Evolutionary conservation across 2,113 vertebrate genomes (phyloP), one percentile per base, ranked within the genome.

Genomic region (Lanius collurio): DNA sequence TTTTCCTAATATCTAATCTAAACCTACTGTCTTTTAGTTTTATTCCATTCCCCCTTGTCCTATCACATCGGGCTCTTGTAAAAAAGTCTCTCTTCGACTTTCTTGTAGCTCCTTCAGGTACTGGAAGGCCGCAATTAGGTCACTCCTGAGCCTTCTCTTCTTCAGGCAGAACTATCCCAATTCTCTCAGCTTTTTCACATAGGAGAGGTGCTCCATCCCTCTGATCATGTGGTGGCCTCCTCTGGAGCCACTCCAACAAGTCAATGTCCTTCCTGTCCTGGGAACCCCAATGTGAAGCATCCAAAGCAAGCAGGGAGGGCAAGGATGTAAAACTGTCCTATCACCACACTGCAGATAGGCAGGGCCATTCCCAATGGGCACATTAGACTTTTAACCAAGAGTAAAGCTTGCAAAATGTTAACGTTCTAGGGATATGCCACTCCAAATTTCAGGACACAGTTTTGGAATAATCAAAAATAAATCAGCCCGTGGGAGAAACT

Each of bases 391-490:
- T 53, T 56, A 57, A 87, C 59, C 85, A 74, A 35, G 57, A 93
- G 62, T 64, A 92, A 95, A 80, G 82, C 71, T 86, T 92, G 68
- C 56, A 77, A 93, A 89, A 84, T 10, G 20, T 75, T 64, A 57
- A 69, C 70, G 90, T 96, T 26, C 78, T 70, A 79, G 62, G 69
- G 87, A 75, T 52, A 37, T 2, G 17, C 42, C 65, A 35, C 67
- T 94, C 70, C 74, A 83, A 57, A 89, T 80, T 92, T 62, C 87
- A 91, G 81, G 52, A 62, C 4, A 2, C 30, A 6, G 30, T n/a
- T 91, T 67, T 79, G 63, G 67, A 93, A 88, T 82, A 56, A 85
- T 81, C 42, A 46, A 76, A 96, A 93, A 33, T 82, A 81, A 77
- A 83, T 52, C 71, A 88, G 56, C 39, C 56, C 67, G 59, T 1